Evolutionary conservation across 2,888 invertebrate species (phyloP).

Genomic region (Netelia inedita): DNA sequence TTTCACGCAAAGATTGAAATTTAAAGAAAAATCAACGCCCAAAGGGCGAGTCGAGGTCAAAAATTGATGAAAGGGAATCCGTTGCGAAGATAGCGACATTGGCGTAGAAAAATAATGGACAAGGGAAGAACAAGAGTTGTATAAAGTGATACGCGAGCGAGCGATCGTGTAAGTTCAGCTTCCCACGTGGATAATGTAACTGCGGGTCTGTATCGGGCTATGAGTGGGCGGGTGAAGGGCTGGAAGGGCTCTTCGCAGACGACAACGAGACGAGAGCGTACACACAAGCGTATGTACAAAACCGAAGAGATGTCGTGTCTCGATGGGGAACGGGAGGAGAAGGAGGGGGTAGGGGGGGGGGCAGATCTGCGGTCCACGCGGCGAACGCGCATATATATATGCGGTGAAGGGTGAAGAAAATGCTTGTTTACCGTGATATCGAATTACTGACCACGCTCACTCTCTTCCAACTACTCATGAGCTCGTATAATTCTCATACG

Average conservation of each 20-base stretch:
- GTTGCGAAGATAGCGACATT: conserved; percentile 10
- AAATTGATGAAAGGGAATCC: conserved; percentile 27
- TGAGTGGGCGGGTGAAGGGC: conserved; percentile 60
- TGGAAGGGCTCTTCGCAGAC: conserved; percentile 48
- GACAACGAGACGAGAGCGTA: conserved; percentile 8
- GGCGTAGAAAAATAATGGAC: conserved; percentile 20
- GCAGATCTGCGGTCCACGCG: conserved; percentile 72
- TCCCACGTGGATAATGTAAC: conserved; percentile 85
- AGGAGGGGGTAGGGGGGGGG: conserved; percentile 57
- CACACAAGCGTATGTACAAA: conserved; percentile 15
- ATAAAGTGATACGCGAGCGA: conserved; percentile 51
- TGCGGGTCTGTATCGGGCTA: conserved; percentile 76
- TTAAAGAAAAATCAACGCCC: no score
- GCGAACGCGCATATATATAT: conserved; percentile 45
- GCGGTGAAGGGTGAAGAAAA: conserved; percentile 73
- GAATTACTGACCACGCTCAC: conserved; percentile 71
- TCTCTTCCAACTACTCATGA: conserved; percentile 15
- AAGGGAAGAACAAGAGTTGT: conserved; percentile 35
- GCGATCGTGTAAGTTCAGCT: conserved; percentile 73
- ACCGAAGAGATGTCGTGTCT: conserved; percentile 38
- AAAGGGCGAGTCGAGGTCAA: no score
- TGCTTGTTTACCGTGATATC: conserved; percentile 77
- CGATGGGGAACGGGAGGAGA: conserved; percentile 22
- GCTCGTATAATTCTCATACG: neutral
- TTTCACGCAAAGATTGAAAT: neutral